phyloP scores from a whole-genome alignment of 1,140 invertebrate species.

The Caenorhabditis remanei region DNA sequence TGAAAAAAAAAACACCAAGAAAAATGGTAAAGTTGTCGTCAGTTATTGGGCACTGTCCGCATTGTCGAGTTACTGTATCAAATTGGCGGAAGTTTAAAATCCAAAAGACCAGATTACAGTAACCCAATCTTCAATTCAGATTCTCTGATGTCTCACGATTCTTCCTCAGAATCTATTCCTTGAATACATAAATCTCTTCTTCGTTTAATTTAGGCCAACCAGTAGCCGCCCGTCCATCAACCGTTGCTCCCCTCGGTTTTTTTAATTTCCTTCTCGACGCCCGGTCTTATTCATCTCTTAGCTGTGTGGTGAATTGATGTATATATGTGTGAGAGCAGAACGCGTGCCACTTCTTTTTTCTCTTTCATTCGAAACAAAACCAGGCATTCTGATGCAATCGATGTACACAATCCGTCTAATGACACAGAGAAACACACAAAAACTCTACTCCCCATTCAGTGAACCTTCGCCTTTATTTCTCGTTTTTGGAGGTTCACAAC shows the following conservation, averaged over 20 bases:
- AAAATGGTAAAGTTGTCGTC: neutral
- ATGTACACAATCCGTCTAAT: constrained; percentile 46
- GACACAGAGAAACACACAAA: constrained; percentile 25
- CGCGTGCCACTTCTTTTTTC: constrained; percentile 6
- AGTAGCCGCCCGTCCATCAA: neutral
- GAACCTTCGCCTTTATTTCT: neutral
- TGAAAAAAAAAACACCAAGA: neutral
- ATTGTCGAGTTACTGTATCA: neutral
- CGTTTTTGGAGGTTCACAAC: constrained; percentile 40
- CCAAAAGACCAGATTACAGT: neutral
- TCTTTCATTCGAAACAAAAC: neutral
- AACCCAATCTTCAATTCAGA: neutral
- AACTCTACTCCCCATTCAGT: neutral
- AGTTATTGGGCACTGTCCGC: neutral
- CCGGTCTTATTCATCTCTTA: neutral
- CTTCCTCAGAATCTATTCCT: neutral
- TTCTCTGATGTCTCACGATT: neutral
- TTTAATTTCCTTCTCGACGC: neutral
- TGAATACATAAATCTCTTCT: too few relatives aligned
- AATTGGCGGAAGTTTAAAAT: constrained; percentile 14
- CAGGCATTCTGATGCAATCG: neutral
- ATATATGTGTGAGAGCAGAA: constrained; percentile 5
- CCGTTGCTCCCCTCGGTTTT: neutral
- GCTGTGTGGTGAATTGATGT: neutral
- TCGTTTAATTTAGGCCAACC: neutral